Percentiles rank a stretch among this genome's conserved stretches.
Conservation (phyloP, 2,888 invertebrate species). For the Epinotia ramella region DNA sequence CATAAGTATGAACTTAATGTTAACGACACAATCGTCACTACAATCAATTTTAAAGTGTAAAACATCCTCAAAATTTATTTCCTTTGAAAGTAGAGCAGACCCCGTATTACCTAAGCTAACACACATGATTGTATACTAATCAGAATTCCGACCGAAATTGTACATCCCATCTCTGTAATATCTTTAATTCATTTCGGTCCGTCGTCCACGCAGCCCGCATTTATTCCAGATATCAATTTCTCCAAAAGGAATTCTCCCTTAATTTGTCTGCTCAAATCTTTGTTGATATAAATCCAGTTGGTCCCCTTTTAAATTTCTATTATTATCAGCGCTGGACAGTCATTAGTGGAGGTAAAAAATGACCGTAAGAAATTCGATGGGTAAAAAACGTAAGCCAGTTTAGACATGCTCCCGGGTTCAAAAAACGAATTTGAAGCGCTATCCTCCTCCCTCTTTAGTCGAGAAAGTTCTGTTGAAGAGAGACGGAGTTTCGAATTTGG, state of each 20-base stretch:
- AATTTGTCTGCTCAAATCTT: conserved; percentile 42
- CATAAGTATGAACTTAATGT: no score
- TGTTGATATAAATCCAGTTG: conserved; percentile 44
- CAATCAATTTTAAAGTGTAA: no score
- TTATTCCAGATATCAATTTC: conserved; percentile 28
- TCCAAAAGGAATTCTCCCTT: conserved; percentile 32
- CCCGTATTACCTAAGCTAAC: not conserved
- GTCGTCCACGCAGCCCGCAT: conserved; percentile 4
- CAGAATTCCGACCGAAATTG: conserved; percentile 10
- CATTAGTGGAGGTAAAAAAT: conserved; percentile 54
- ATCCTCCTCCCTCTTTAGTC: conserved; percentile 2
- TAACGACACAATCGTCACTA: no score
- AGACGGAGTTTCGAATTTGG: conserved; percentile 15
- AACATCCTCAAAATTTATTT: not conserved
- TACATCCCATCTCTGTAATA: conserved; percentile 24
- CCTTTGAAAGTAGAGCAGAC: not conserved
- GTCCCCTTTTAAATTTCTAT: conserved; percentile 44
- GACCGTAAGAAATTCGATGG: conserved; percentile 38
- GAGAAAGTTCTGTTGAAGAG: not conserved
- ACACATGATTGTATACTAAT: not conserved
- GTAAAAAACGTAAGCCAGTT: conserved; percentile 53
- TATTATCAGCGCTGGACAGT: conserved; percentile 47
- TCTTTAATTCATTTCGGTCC: conserved; percentile 27
- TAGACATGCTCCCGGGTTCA: conserved; percentile 50
- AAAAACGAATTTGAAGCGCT: conserved; percentile 13